Base-by-base conservation (phyloP, 2,113 vertebrate species). In the Oncorhynchus clarkii region DNA sequence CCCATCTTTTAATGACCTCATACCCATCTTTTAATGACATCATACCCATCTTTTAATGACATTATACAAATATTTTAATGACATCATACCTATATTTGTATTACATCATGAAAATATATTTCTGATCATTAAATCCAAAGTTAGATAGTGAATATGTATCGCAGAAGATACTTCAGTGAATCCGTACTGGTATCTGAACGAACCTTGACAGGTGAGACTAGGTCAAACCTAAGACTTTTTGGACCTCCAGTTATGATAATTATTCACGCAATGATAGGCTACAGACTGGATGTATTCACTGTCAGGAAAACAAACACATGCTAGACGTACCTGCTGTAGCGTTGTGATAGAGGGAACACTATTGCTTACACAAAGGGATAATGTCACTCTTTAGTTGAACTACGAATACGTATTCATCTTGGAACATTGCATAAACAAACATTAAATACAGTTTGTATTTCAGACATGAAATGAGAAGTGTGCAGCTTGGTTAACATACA, bases 71-170 rank as follows among this genome's bases (percentile, higher is more conserved):
- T 51, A 0, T 51, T 51, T 13, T 51, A 34, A 34, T 34, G 34
- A 34, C 51, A 54, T 16, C 51, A 54, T 54, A 54, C 3, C 51
- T 16, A 54, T 54, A 54, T 54, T 54, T 54, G 0, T 16, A 51
- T 51, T 14, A 12, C 49, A 51, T 39, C 49, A 16, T 51, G 2
- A 5, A 18, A 18, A 81, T 71, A 84, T 78, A 80, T 83, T 73
- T 79, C 71, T 79, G 83, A 85, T 76, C 73, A 82, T 67, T 9
- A 81, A 89, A 90, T 89, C 84, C 88, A 91, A 90, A 90, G 82
- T 87, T 70, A 84, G 75, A 69, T 76, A 73, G 76, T 71, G 81
- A 78, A 80, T 82, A 76, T 39, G 51, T 54, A 67, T 62, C 75
- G 54, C 76, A 74, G 76, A 75, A 69, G 78, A 81, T 75, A 84